phyloP scores from a whole-genome alignment of 2,797 vertebrate species.

The Danio kyathit region DNA sequence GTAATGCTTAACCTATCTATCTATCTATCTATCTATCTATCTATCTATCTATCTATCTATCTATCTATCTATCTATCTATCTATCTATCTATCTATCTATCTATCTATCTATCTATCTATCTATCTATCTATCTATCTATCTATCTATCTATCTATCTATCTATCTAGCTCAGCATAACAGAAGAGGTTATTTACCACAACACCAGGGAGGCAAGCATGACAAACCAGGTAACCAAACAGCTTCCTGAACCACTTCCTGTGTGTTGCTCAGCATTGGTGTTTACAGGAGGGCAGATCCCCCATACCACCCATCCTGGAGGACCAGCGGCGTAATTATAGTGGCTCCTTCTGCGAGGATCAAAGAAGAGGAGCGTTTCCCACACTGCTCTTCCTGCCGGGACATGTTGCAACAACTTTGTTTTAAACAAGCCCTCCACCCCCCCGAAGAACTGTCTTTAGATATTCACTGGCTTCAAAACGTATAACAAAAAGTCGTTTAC shows the following conservation, averaged over 20 bases:
- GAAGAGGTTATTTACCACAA: slow-evolving; percentile 22
- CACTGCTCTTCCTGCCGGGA: slow-evolving; percentile 41
- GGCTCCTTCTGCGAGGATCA: slow-evolving; percentile 38
- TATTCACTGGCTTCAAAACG: slow-evolving; percentile 31
- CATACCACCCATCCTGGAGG: slow-evolving; percentile 38
- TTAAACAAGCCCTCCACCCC: slow-evolving; percentile 20
- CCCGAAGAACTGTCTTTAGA: slow-evolving; percentile 58
- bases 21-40: too few species aligned
- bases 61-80: neutral
- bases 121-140: neutral
- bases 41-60: neutral
- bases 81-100: neutral
- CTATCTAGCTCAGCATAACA: too few species aligned
- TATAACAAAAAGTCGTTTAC: too few species aligned
- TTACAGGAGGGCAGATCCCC: slow-evolving; percentile 38
- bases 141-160: neutral
- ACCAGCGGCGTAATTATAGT: slow-evolving; percentile 29
- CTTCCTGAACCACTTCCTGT: slow-evolving; percentile 41
- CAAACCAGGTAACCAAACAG: slow-evolving; percentile 26
- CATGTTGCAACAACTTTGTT: slow-evolving; percentile 45
- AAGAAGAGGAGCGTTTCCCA: slow-evolving; percentile 37
- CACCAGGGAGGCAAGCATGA: neutral
- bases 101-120: neutral
- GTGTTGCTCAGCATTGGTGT: slow-evolving; percentile 17
- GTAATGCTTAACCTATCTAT: too few species aligned